Conservation (phyloP, 2,888 invertebrate genomes). For the Epirrita christyi region DNA sequence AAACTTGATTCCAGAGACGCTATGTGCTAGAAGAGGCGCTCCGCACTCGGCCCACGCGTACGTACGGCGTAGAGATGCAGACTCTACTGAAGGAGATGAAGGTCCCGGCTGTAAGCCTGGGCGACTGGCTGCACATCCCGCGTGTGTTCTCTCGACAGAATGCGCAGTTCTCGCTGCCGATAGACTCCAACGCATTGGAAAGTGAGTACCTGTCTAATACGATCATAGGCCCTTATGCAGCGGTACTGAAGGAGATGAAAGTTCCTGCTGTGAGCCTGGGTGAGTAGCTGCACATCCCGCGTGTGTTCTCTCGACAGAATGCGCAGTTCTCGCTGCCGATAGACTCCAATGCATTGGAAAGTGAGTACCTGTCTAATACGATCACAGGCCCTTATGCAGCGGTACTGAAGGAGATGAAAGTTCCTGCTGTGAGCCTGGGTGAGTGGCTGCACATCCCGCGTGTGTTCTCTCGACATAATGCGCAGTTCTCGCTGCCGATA, state of each 20-base stretch:
- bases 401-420: too few species aligned
- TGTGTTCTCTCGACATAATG: too few species aligned
- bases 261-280: too few species aligned
- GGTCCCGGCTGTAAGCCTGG: conserved; percentile 78
- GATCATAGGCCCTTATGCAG: too few species aligned
- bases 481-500: too few species aligned
- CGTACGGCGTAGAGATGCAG: conserved; percentile 78
- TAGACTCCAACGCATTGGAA: conserved; percentile 78
- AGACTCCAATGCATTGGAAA: conserved; percentile 69
- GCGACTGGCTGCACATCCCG: conserved; percentile 88
- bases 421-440: too few species aligned
- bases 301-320: too few species aligned
- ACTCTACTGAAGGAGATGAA: conserved; percentile 76
- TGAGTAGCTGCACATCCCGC: too few species aligned
- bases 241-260: too few species aligned
- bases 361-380: conserved; percentile 67
- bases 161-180: conserved; percentile 90
- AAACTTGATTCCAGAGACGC: conserved; percentile 77
- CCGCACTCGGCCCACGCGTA: conserved; percentile 77
- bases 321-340: conserved; percentile 91
- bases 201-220: conserved; percentile 78
- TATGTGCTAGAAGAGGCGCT: conserved; percentile 89
- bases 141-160: conserved; percentile 90
- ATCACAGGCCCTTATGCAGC: too few species aligned
- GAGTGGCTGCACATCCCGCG: too few species aligned